Evolutionary conservation across 2,113 vertebrate genomes (phyloP), one percentile per base, ranked within the genome.

Genomic region (Acanthochromis polyacanthus): DNA sequence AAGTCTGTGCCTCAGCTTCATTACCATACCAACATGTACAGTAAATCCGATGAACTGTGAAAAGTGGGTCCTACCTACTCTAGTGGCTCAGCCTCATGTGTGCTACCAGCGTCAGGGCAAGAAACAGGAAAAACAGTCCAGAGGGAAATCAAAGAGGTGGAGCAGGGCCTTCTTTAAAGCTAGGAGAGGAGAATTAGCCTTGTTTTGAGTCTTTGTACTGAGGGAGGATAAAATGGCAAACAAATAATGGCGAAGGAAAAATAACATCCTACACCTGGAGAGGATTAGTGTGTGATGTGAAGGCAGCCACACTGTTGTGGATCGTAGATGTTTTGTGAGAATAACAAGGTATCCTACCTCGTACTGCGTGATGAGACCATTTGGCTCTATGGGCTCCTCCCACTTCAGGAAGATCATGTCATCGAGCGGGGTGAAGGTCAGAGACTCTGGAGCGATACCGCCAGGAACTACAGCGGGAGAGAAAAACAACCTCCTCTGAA

Each of bases 401-500:
- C 98, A 99, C 80, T 98, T 97, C 53, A 99, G 95, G 74, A 98
- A 97, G 74, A 99, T 96, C 96, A 97, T 97, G 90, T 99, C 98
- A 40, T 99, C 98, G 78, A 98, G 82, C 0, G 96, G 96, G 11
- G 97, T 97, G 91, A 98, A 96, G 72, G 95, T 97, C 84, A 99
- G 92, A 4, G 97, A 98, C 87, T 99, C 98, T 0, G 97, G 94
- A 19, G 97, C 94, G 0, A 99, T 98, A 84, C 96, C 95, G 0
- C 98, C 97, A 0, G 98, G 98, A 64, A 99, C 98, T 99, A 65
- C 20, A 78, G 71, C 14, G n/a, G 71, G 55, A 81, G 23, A 84
- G 58, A 80, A 88, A 82, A 76, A 87, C 84, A 89, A 65, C 30
- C 20, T 15, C 40, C 58, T 51, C 57, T 81, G 76, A 88, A 85